Base-by-base conservation (phyloP, 2,888 invertebrate genomes). In the Eupithecia exiguata region DNA sequence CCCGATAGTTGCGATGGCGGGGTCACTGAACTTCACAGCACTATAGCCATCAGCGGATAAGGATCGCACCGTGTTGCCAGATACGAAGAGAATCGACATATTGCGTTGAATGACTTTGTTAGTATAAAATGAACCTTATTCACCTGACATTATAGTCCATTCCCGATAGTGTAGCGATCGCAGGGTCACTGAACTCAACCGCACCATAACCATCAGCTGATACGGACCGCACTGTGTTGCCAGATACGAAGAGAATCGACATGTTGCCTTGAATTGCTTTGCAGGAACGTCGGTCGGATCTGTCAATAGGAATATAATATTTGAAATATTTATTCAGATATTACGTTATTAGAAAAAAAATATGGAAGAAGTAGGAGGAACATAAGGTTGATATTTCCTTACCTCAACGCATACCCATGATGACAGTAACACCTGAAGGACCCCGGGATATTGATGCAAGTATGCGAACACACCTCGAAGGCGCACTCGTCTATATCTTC, bases 401-500 rank as follows among this genome's bases (percentile, higher is more conserved):
- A 95, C 95, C 95, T 94, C 18, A 96, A 88, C 1, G 94, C 85
- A 79, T 95, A 97, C 25, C 95, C 96, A 12, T 93, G 88, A 77
- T 94, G 92, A 78, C 97, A 97, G 6, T 93, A 91, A 83, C 97
- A 97, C 1, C 86, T 68, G 84, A 92, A 96, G 0, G 95, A 92
- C 0, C 96, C 96, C 0, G 86, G 87, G 0, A 86, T 84, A 81
- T 96, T 96, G 40, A 83, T 82, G 84, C 97, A 97, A 0, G 93
- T 81, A 83, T 97, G 97, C 5, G 97, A 95, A 84, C 97, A 97
- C 0, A 91, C 90, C 21, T 93, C 90, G 2, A 86, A 79, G 2
- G 86, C 78, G 83, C 98, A 98, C 89, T 98, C 98, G 82, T 98
- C 94, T 0, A 97, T 90, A 84, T 98, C 97, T 18, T 85, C 84